Evolutionary conservation across 2,888 invertebrate genomes (phyloP).

Genomic region (Drosophila algonquin): DNA sequence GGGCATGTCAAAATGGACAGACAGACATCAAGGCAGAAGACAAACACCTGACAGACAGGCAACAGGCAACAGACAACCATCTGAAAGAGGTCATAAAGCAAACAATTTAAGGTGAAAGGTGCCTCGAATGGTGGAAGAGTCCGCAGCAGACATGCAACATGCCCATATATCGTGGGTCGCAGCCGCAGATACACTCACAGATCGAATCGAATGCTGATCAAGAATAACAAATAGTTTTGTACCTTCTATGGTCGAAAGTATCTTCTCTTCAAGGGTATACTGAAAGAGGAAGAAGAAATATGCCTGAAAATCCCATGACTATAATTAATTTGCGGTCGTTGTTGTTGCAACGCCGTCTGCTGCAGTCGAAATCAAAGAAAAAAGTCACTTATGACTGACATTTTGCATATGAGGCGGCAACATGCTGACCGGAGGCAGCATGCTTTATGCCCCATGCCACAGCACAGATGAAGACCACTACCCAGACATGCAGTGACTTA

Average conservation of each 20-base stretch:
- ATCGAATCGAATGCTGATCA: neutral
- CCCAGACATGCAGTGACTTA: constrained; percentile 79
- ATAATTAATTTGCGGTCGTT: constrained; percentile 72
- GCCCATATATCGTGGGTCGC: constrained; percentile 15
- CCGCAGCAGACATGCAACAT: constrained; percentile 35
- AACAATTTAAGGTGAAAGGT: constrained; percentile 78
- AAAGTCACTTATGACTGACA: constrained; percentile 79
- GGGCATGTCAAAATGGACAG: constrained; percentile 42
- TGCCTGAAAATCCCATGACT: constrained; percentile 69
- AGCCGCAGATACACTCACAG: constrained; percentile 44
- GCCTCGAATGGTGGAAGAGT: constrained; percentile 57
- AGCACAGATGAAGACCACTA: constrained; percentile 71
- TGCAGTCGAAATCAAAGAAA: constrained; percentile 69
- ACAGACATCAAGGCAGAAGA: constrained; percentile 34
- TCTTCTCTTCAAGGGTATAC: constrained; percentile 17
- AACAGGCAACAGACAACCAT: constrained; percentile 37
- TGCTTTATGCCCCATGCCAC: neutral
- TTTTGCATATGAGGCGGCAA: constrained; percentile 75
- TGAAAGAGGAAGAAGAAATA: constrained; percentile 47
- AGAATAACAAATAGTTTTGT: neutral
- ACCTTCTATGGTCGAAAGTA: neutral
- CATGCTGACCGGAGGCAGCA: constrained; percentile 37
- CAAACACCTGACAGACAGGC: constrained; percentile 44
- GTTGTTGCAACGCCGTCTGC: constrained; percentile 2
- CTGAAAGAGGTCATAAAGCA: constrained; percentile 76